Conservation (phyloP, 2,113 vertebrate species). For the Cyanistes caeruleus region DNA sequence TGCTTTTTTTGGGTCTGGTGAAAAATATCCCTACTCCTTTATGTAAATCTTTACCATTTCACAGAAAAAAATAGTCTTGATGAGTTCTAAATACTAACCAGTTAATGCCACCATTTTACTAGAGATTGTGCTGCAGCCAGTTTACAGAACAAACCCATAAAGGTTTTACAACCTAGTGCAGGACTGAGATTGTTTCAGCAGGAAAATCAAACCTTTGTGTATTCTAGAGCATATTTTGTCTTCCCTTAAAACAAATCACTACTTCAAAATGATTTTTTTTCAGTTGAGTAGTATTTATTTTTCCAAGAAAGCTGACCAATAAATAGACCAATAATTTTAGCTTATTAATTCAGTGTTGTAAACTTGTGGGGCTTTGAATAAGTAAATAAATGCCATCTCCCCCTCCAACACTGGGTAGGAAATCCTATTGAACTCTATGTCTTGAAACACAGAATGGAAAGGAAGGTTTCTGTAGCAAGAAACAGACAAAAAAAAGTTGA, state of each 20-base stretch:
- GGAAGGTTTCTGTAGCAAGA: neutral
- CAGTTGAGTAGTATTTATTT: neutral
- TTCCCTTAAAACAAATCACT: neutral
- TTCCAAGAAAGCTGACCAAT: neutral
- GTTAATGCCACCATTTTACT: neutral
- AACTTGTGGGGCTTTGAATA: neutral
- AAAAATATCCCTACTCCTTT: neutral
- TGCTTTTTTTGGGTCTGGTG: neutral
- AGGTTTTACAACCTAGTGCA: accelerated
- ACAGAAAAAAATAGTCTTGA: neutral
- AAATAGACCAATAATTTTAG: neutral
- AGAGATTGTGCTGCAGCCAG: neutral
- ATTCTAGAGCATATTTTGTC: neutral
- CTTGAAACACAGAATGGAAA: neutral
- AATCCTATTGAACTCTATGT: neutral
- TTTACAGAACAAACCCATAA: neutral
- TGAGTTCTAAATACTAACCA: neutral
- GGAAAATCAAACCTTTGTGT: neutral
- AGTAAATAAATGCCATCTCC: neutral
- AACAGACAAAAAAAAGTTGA: neutral
- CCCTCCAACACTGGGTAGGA: accelerated
- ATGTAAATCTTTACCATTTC: neutral
- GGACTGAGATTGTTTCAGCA: neutral
- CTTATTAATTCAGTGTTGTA: neutral
- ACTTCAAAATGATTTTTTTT: neutral